These are phyloP conservation scores for Meles meles DNA, from an alignment of 2,113 vertebrate species.

Conservation along the genomic window DNA sequence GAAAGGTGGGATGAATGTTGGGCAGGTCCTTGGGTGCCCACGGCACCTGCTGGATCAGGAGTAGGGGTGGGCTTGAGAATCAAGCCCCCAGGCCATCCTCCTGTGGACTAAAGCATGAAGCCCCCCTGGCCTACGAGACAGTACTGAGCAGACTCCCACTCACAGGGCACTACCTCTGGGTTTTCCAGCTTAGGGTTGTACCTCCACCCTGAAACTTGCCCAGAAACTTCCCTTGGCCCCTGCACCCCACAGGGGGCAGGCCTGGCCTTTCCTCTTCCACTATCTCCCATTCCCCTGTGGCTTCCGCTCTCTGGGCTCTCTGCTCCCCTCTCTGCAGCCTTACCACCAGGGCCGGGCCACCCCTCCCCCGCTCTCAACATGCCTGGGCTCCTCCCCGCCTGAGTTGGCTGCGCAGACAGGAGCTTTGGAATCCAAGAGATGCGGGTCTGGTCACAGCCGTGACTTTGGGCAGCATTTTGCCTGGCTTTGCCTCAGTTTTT, in stretches of 20 bases:
- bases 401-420: accelerated
- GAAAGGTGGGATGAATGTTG: background rate
- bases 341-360: background rate
- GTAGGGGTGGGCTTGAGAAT: background rate
- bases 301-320: background rate
- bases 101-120: background rate
- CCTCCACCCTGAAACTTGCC: background rate
- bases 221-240: background rate
- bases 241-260: background rate
- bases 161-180: accelerated
- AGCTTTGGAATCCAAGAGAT: background rate
- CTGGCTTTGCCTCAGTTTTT: background rate
- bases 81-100: background rate
- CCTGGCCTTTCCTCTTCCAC: background rate
- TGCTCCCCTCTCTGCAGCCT: background rate
- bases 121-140: background rate
- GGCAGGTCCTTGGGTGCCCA: background rate
- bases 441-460: background rate
- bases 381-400: background rate
- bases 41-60: background rate
- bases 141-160: background rate
- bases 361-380: background rate
- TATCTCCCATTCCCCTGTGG: background rate
- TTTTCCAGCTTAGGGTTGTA: background rate
- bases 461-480: background rate